These are phyloP conservation scores for Hydrolagus colliei DNA, from an alignment of 2,797 vertebrate species.

Conservation along the genomic window DNA sequence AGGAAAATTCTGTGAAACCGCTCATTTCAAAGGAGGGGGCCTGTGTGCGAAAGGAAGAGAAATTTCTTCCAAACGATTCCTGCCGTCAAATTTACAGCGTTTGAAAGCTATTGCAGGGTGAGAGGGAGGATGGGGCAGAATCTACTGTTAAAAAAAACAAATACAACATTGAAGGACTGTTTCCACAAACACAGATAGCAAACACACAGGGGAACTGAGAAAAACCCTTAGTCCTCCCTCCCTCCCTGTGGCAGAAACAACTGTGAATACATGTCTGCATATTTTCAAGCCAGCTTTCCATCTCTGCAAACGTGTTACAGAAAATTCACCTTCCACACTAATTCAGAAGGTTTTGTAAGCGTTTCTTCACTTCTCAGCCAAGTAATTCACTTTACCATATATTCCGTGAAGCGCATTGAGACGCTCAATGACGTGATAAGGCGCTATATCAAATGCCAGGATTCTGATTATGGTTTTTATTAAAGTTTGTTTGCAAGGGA, in stretches of 20 bases:
- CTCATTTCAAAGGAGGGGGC: too few relatives aligned
- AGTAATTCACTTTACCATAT: background rate
- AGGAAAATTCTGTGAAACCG: too few relatives aligned
- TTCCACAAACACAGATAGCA: slow-evolving; percentile 18
- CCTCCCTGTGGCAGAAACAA: background rate
- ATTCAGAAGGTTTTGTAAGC: background rate
- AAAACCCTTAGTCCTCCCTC: too few relatives aligned
- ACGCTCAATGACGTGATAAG: too few relatives aligned
- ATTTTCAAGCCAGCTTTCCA: background rate
- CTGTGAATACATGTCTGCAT: background rate
- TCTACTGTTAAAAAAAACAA: background rate
- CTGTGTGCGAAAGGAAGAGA: too few relatives aligned
- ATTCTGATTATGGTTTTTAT: too few relatives aligned
- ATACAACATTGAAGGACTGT: background rate
- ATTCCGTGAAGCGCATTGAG: too few relatives aligned
- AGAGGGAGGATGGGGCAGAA: background rate
- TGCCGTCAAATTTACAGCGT: background rate
- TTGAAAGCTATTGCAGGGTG: background rate
- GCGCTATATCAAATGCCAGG: too few relatives aligned
- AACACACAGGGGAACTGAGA: too few relatives aligned
- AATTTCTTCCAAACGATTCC: too few relatives aligned
- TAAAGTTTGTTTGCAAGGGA: too few relatives aligned
- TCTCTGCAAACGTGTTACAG: background rate
- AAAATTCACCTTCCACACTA: background rate
- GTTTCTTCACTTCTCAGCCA: background rate